Conservation (phyloP, 2,113 vertebrate genomes). For the Spea multiplicata region DNA sequence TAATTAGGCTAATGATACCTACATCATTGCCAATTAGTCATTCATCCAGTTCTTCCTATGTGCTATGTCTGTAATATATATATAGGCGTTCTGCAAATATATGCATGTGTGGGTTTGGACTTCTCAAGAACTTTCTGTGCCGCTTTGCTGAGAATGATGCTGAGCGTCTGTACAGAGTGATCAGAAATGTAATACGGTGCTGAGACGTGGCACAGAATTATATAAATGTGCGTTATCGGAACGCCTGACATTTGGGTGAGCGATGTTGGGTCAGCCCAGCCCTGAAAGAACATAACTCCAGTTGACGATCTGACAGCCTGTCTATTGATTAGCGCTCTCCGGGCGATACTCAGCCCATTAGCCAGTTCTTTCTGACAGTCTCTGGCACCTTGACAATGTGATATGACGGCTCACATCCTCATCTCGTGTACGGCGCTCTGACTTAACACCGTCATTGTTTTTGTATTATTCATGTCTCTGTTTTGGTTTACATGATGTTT, state of each 20-base stretch:
- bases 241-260: slow-evolving; percentile 6
- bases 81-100: not conserved
- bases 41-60: no score
- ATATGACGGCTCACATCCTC: not conserved
- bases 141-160: not conserved
- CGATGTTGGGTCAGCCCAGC: not conserved
- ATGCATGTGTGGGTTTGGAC: not conserved
- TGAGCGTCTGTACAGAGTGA: not conserved
- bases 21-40: no score
- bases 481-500: no score
- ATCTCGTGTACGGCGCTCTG: not conserved
- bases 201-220: not conserved
- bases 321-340: not conserved
- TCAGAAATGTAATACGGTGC: slow-evolving; percentile 7
- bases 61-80: not conserved
- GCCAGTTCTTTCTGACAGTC: not conserved
- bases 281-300: slow-evolving; percentile 7
- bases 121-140: not conserved
- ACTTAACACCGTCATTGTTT: no score
- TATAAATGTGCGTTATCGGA: not conserved
- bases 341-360: not conserved
- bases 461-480: no score
- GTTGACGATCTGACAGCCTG: not conserved
- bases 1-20: no score
- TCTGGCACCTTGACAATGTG: not conserved